Conservation (phyloP, 2,797 vertebrate species). For the Neoniphon sammara region DNA sequence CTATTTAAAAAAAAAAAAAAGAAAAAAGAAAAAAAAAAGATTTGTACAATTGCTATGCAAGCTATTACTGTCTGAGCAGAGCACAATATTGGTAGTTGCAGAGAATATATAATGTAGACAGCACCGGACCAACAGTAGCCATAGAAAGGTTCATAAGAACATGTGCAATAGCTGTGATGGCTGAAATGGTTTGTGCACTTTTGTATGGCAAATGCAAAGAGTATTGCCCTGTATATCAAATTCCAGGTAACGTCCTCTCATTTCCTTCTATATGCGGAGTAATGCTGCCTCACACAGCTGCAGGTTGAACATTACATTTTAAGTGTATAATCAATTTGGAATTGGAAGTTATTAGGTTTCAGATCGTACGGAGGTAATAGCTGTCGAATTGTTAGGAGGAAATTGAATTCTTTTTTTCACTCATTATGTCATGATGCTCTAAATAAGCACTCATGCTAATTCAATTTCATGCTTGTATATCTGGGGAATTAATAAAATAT, state of each 20-base stretch:
- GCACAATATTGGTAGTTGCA: background rate
- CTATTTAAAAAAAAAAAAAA: too few species aligned
- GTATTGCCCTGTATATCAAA: too few species aligned
- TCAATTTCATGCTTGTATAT: constrained; percentile 57
- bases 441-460: constrained; percentile 45
- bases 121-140: background rate
- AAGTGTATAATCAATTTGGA: constrained; percentile 25
- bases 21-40: background rate
- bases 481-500: constrained; percentile 52
- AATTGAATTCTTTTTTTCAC: constrained; percentile 32
- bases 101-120: background rate
- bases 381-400: constrained; percentile 28
- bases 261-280: constrained; percentile 10
- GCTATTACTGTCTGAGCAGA: background rate
- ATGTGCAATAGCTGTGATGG: background rate
- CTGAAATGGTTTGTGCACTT: background rate
- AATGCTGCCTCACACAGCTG: constrained; percentile 15
- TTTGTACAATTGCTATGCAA: background rate
- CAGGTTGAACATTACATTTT: constrained; percentile 14
- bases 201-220: background rate
- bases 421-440: constrained; percentile 28
- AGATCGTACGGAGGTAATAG: constrained; percentile 19
- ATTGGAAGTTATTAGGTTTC: constrained; percentile 4
- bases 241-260: background rate
- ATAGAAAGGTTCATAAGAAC: too few species aligned